Conservation (phyloP, 2,888 invertebrate species). For the Caenorhabditis angaria region DNA sequence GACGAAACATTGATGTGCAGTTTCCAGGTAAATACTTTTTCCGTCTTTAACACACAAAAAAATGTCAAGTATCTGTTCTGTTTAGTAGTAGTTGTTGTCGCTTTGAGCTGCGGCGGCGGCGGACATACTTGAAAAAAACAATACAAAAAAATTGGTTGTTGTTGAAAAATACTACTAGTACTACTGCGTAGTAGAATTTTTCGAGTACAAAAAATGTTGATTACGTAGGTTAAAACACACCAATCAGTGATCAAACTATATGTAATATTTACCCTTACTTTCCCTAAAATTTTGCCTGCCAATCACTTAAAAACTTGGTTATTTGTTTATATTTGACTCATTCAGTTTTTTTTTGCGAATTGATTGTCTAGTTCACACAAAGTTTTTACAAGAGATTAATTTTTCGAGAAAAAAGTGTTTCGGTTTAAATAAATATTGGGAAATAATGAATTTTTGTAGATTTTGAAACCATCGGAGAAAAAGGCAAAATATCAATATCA, state of each 20-base stretch:
- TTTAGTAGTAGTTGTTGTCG: neutral
- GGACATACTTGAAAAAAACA: conserved; percentile 8
- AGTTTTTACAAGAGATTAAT: too few relatives aligned
- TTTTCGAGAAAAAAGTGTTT: too few relatives aligned
- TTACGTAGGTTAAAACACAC: neutral
- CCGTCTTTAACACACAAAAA: conserved; percentile 3
- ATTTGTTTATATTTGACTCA: neutral
- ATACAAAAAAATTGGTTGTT: neutral
- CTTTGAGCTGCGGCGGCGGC: too few relatives aligned
- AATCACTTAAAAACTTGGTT: too few relatives aligned
- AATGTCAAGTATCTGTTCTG: neutral
- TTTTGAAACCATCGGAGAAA: conserved; percentile 76
- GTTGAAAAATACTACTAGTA: neutral
- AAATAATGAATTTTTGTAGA: too few relatives aligned
- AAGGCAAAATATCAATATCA: conserved; percentile 77
- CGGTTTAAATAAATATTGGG: too few relatives aligned
- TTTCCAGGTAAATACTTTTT: conserved; percentile 82
- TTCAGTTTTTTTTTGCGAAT: neutral
- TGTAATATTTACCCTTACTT: too few relatives aligned
- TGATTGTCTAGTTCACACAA: neutral
- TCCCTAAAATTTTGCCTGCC: too few relatives aligned
- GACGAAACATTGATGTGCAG: conserved; percentile 99
- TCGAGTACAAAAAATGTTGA: neutral
- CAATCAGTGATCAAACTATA: too few relatives aligned
- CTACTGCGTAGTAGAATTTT: too few relatives aligned